These are phyloP conservation scores for Callaeas wilsoni DNA, from an alignment of 2,113 vertebrate species.

Conservation along the genomic window DNA sequence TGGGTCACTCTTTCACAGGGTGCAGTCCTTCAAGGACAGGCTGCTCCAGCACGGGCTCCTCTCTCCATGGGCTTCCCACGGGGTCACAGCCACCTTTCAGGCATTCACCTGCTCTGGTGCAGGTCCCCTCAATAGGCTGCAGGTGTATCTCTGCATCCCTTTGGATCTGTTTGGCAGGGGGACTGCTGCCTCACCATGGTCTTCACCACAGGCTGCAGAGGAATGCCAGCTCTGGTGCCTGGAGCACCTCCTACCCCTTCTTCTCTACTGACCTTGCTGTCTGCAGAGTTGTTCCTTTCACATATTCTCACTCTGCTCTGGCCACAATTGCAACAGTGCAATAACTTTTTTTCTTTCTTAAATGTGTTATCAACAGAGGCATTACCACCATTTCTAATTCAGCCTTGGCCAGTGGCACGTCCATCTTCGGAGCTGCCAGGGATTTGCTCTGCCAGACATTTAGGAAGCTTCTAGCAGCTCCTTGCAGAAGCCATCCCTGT, in stretches of 20 bases:
- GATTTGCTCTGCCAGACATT: not conserved
- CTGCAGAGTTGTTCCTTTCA: not conserved
- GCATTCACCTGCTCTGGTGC: not conserved
- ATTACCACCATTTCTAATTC: too few species aligned
- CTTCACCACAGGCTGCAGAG: not conserved
- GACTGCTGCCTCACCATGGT: not conserved
- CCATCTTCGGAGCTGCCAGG: too few species aligned
- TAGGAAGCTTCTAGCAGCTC: not conserved
- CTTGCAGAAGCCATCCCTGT: not conserved
- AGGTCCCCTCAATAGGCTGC: not conserved
- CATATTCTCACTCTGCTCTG: not conserved
- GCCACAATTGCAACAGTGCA: not conserved
- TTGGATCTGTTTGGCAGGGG: not conserved
- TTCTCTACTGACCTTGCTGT: not conserved
- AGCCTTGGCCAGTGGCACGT: not conserved
- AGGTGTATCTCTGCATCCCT: not conserved
- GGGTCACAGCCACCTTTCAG: not conserved
- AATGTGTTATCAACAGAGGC: not conserved
- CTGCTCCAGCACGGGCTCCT: not conserved
- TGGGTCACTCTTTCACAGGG: not conserved
- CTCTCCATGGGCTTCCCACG: not conserved
- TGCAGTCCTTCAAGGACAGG: not conserved
- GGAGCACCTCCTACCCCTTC: not conserved
- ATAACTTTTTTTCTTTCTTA: not conserved
- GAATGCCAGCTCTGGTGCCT: not conserved